Evolutionary conservation across 2,113 vertebrate species (phyloP), one percentile per base, ranked within the genome.

Genomic region (Phylloscopus trochiloides): DNA sequence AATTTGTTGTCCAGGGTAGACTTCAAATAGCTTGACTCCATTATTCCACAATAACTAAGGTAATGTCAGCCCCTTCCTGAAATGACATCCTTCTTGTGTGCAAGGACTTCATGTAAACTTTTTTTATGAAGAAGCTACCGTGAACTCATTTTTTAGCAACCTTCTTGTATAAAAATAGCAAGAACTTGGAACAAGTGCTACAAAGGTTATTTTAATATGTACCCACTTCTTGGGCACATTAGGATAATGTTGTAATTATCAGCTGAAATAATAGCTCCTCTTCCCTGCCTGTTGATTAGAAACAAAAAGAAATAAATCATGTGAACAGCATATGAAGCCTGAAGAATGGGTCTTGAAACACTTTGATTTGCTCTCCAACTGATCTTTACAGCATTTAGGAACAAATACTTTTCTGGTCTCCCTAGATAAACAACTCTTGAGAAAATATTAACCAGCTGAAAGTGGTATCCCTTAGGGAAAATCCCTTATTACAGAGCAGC

Each of bases 401-500:
- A 8, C 29, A 83, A 72, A 31, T 26, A 55, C 19, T 29, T 95
- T 96, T 78, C 86, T 84, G 65, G 80, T 92, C 32, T 91, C 19
- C 57, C 16, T n/a, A 67, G 67, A 52, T 81, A 92, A 95, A 91
- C 83, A 78, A 40, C 55, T 77, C 68, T 74, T 91, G 61, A 94
- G 80, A 84, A 92, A 92, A 92, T 71, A 89, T 84, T 89, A 74
- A 73, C 51, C 51, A 79, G 32, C 32, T 83, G 55, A 84, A 92
- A 92, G 79, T 40, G 16, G 24, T 29, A 80, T 68, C 76, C 62
- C 59, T 70, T 45, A 58, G 47, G 66, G 58, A 86, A 94, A 92
- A 92, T 74, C 21, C 42, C 28, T 63, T 45, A 54, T 63, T 71
- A 75, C 42, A 67, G 55, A 86, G 18, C 43, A 59, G 48, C 19